phyloP scores from a whole-genome alignment of 2,888 invertebrate genomes.

The Netelia virgata region DNA sequence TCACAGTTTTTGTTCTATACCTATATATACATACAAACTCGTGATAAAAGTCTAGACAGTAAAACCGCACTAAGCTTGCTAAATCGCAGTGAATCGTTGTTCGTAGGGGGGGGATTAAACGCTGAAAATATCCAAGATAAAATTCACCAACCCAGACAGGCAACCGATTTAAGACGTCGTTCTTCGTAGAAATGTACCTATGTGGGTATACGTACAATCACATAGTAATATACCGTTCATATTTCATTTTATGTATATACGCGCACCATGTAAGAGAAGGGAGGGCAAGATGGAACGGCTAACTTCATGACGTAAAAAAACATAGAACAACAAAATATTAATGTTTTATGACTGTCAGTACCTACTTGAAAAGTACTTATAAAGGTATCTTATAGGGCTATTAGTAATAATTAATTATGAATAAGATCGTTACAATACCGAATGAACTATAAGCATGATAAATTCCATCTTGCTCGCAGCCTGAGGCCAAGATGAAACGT shows the following conservation, averaged over 20 bases:
- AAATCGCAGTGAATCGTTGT: not conserved
- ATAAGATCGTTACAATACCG: no score
- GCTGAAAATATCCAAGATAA: slow-evolving; percentile 22
- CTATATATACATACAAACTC: no score
- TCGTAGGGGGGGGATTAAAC: not conserved
- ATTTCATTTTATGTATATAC: slow-evolving; percentile 36
- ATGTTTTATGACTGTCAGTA: no score
- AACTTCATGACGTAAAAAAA: no score
- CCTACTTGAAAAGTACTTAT: no score
- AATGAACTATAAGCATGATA: no score
- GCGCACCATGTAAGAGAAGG: not conserved
- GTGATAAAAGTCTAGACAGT: slow-evolving; percentile 15
- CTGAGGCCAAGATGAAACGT: no score
- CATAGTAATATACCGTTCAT: slow-evolving; percentile 14
- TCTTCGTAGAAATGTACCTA: not conserved
- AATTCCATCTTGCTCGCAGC: no score
- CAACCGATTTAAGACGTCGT: slow-evolving; percentile 11
- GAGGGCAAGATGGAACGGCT: no score
- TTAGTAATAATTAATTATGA: no score
- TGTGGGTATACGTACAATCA: not conserved
- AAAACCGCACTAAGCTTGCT: slow-evolving; percentile 25
- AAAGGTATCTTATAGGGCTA: no score
- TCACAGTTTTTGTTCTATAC: slow-evolving; percentile 9
- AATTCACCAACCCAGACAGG: slow-evolving; percentile 44
- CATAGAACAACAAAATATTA: no score